Base-by-base conservation (phyloP, 2,797 vertebrate species). In the Platalea minor region DNA sequence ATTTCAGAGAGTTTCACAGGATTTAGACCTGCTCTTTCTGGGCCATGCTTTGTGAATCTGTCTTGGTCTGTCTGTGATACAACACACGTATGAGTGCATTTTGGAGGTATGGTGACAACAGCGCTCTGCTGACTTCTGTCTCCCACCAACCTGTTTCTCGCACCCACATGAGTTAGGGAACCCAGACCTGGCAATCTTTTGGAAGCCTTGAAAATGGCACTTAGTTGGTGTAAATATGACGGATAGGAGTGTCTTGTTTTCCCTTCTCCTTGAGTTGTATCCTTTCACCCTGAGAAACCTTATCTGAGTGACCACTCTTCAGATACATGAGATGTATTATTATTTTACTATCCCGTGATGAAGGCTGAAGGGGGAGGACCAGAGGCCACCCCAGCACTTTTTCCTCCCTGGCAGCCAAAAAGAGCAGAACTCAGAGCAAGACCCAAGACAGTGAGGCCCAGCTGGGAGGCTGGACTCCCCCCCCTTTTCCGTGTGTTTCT, bases 31-130 rank as follows among this genome's bases (percentile, higher is more conserved):
- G 20, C 20, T 93, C 91, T 65, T 93, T 51, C 20, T 76, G 33
- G 19, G 56, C n/a, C 26, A 15, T 12, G 31, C 28, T 85, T 84
- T 78, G n/a, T 4, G 4, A 68, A 57, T 54, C 29, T 85, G 43
- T 65, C 48, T 28, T 17, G 24, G 17, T 74, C 2, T 68, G 29
- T 72, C 50, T 13, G 29, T 69, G 61, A 50, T 18, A 57, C 21
- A 50, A 43, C 5, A n/a, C 29, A 28, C 0, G 0, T 26, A 1
- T 25, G 29, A 85, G n/a, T 35, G 39, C 25, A 15, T 65, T 72
- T 60, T 46, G 33, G 39, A 92, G 48, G 5, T 67, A 23, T 28
- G 28, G 20, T 46, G 33, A 23, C 28, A 68, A 35, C 18, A 76
- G 20, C 6, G 2, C 31, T 67, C 35, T 79, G 51, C 51, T 91